Conservation (phyloP, 2,113 vertebrate genomes). For the Pygoscelis adeliae region DNA sequence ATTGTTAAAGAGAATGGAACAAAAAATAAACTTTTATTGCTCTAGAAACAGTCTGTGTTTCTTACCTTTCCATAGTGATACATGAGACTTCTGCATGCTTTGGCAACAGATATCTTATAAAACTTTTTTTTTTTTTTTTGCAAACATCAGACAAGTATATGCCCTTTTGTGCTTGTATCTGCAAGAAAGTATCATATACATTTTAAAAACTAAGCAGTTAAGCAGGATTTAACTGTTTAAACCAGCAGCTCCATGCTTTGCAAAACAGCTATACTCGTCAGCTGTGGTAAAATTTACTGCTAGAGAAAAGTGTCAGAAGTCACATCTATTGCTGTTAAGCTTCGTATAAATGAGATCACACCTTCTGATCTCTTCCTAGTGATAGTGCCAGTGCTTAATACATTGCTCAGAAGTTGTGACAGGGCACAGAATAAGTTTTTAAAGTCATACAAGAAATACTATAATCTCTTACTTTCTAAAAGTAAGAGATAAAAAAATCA, state of each 20-base stretch:
- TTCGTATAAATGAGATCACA: constrained; percentile 33
- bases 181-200: not conserved
- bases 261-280: not conserved
- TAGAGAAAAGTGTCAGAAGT: not conserved
- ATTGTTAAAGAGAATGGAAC: constrained; percentile 9
- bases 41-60: not conserved
- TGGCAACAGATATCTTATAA: not conserved
- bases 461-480: not conserved
- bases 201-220: not conserved
- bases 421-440: not conserved
- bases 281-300: not conserved
- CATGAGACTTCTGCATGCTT: not conserved
- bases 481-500: not conserved
- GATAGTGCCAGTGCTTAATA: not conserved
- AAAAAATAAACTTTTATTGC: constrained; percentile 49
- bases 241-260: not conserved
- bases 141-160: not conserved
- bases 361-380: not conserved
- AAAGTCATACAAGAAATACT: not conserved
- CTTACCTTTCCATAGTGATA: not conserved
- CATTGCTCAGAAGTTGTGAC: not conserved
- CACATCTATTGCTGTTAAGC: constrained; percentile 5
- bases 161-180: not conserved
- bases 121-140: not conserved
- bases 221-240: not conserved